Evolutionary conservation across 64 coral and sea anemone species (phyloP), one percentile per base, ranked within the genome.

Genomic region (Montipora capricornis): DNA sequence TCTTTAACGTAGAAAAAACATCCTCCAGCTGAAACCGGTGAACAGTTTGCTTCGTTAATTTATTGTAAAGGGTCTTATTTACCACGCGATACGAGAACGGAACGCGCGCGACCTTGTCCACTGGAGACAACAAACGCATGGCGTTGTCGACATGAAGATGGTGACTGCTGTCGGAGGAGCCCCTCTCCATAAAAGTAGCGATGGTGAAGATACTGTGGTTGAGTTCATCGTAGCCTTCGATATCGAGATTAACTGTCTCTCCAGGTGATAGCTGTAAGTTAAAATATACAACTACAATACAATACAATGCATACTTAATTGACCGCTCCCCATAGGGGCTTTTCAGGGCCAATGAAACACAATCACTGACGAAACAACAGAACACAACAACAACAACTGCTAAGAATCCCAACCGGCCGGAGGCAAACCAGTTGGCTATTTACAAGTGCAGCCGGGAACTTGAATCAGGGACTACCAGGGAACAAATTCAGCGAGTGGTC

Each of bases 181-280:
- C 87, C 17, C 17, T 60, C 44, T 82, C 67, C 14, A 75, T 75
- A 2, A 96, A 48, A 15, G 68, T 75, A 3, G 90, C 87, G 6
- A 99, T 77, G 49, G 98, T 92, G 29, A 92, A 96, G 0, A 99
- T 79, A 48, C 75, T 66, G 71, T 99, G 83, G 68, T 92, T 92
- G 14, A 99, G 76, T 58, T 99, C 89, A 57, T 99, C 98, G 5
- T 76, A 60, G 20, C 89, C 98, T 74, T 92, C 71, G 19, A 99
- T 85, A 12, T 95, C 58, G 2, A 99, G 29, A 1, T 68, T 83
- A 5, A 87, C 44, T 47, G 89, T 84, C 75, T 99, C 95, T 11
- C 98, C 98, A 74, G 98, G 98, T 5, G 83, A 94, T 2, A 96
- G 53, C 98, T 99, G 49, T 4, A 78, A 75, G 3, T 8, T 2